Evolutionary conservation across 2,888 invertebrate genomes (phyloP), one percentile per base, ranked within the genome.

Genomic region (Eustalomyia histrio): DNA sequence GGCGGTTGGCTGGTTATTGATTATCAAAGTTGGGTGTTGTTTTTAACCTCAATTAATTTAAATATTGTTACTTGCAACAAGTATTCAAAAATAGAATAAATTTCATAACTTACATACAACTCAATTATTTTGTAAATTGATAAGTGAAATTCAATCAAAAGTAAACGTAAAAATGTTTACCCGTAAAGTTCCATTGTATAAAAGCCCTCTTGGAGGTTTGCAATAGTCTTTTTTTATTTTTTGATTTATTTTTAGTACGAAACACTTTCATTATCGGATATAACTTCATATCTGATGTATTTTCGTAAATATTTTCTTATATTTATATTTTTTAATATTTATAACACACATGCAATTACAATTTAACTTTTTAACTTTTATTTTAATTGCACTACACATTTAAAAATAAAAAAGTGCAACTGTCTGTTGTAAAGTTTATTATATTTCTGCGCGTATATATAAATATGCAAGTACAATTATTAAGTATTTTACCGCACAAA

Each of bases 181-280:
- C 75, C 68, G 47, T 68, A n/a, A 43, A 61, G 55, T 61, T 53
- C 47, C 33, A 68, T 33, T 53, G 55, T 16, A 63, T 21, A 33
- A 47, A 76, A 35, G 52, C 53, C 60, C 61, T 68, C 53, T 76
- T 63, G 18, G 68, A 76, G 63, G 35, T 21, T 29, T 68, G 61
- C 33, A 63, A 47, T 47, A 17, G 33, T n/a, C n/a, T 43, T 10
- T 35, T 64, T 73, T 64, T 57, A 29, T 21, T 29, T 12, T 53
- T 53, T 39, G 39, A 68, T 75, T 43, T 55, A n/a, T 21, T 57
- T 43, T 68, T 68, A 7, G 18, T 65, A 18, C 53, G 68, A 68
- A 76, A 76, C 43, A 50, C 55, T 76, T 76, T 61, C 68, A 47
- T 68, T 29, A 76, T 57, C 52, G 68, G 57, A 68, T 76, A 35